Evolutionary conservation across 1,140 invertebrate genomes (phyloP).

Genomic region (Melanaphis sacchari): DNA sequence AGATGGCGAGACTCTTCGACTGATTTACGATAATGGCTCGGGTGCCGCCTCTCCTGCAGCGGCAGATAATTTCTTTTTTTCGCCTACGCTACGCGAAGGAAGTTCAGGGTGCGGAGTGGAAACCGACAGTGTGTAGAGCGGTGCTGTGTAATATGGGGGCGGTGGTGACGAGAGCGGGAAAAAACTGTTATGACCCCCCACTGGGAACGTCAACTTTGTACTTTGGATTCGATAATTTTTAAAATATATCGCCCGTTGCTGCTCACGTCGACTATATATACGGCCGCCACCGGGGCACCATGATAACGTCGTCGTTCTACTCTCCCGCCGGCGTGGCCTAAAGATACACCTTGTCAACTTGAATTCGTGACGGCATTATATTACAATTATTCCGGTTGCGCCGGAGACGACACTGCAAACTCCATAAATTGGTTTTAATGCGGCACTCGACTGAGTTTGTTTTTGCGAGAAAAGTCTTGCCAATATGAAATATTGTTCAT

Average conservation of each 20-base stretch:
- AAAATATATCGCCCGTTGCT: conserved; percentile 52
- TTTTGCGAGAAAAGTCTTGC: conserved; percentile 55
- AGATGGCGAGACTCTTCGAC: conserved; percentile 31
- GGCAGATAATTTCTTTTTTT: conserved; percentile 57
- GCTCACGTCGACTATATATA: conserved; percentile 49
- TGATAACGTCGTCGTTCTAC: conserved; percentile 46
- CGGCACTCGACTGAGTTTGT: conserved; percentile 54
- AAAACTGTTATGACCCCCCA: conserved; percentile 57
- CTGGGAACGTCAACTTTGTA: conserved; percentile 56
- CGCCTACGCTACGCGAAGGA: neutral
- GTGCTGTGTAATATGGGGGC: neutral
- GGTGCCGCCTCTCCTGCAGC: conserved; percentile 45
- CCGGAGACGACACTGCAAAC: conserved; percentile 50
- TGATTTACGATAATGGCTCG: conserved; percentile 57
- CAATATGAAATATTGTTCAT: conserved; percentile 57
- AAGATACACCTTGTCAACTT: conserved; percentile 55
- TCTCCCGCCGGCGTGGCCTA: neutral
- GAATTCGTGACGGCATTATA: conserved; percentile 57
- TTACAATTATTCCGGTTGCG: conserved; percentile 53
- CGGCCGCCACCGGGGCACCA: conserved; percentile 28
- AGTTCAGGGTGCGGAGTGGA: neutral
- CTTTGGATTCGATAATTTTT: conserved; percentile 58
- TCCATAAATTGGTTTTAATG: conserved; percentile 57
- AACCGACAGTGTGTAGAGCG: conserved; percentile 13
- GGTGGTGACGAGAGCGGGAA: neutral